phyloP scores from a whole-genome alignment of 2,797 vertebrate species.

The Poecilia gillii region DNA sequence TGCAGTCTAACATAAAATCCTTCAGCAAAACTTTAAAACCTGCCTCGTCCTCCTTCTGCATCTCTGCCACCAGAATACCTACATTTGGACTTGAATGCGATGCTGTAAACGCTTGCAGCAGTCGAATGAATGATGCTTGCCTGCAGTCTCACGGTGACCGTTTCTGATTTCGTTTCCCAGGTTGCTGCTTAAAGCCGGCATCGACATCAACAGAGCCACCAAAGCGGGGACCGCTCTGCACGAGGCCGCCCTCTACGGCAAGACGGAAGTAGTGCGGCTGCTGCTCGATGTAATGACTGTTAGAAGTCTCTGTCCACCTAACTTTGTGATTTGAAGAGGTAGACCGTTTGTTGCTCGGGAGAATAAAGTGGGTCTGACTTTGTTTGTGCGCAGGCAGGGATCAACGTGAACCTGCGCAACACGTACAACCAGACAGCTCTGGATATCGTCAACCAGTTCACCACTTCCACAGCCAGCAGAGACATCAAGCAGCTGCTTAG shows the following conservation, averaged over 20 bases:
- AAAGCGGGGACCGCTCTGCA: conserved; percentile 93
- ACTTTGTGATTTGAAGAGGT: not conserved
- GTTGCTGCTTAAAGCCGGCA: conserved; percentile 91
- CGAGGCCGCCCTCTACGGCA: conserved; percentile 92
- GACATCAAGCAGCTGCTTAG: conserved; percentile 96
- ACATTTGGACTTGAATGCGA: conserved; percentile 48
- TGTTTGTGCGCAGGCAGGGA: conserved; percentile 81
- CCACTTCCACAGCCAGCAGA: conserved; percentile 93
- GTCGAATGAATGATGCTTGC: conserved; percentile 19
- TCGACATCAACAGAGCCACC: conserved; percentile 92
- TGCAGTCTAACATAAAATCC: not conserved
- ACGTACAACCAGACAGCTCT: conserved; percentile 96
- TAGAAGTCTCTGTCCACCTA: not conserved
- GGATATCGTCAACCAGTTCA: conserved; percentile 98
- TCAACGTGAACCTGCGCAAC: conserved; percentile 93
- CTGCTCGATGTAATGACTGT: conserved; percentile 85
- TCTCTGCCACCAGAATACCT: conserved; percentile 46
- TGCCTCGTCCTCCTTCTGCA: not conserved
- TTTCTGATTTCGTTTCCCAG: conserved; percentile 69
- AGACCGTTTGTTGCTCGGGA: not conserved
- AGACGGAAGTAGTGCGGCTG: conserved; percentile 92
- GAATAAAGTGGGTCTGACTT: not conserved
- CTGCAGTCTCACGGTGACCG: conserved; percentile 7
- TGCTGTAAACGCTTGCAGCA: conserved; percentile 46
- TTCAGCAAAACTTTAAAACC: conserved; percentile 14